phyloP scores from a whole-genome alignment of 2,797 vertebrate genomes.

The Rhynchotus rufescens region DNA sequence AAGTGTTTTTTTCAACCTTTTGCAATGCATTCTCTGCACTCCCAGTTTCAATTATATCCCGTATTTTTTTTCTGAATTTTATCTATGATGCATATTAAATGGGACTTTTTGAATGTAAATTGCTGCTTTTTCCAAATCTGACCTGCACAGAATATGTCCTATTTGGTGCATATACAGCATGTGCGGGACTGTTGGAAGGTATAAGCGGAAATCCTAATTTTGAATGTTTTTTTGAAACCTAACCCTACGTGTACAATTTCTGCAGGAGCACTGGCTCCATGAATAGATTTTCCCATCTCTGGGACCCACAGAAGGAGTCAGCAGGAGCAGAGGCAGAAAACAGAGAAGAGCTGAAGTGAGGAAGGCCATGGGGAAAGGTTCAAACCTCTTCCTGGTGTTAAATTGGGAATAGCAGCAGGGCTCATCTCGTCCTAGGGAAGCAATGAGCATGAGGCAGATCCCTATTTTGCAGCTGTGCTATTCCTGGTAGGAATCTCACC shows the following conservation, averaged over 20 bases:
- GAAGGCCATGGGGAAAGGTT: neutral
- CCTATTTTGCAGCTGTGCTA: neutral
- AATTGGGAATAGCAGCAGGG: rapidly evolving
- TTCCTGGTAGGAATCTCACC: neutral
- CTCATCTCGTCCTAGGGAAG: neutral
- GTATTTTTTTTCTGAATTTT: neutral
- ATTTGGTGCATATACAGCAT: neutral
- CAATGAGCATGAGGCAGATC: rapidly evolving
- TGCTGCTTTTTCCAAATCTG: neutral
- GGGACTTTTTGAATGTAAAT: neutral
- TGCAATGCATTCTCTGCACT: neutral
- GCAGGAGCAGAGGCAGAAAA: neutral
- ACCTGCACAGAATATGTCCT: neutral
- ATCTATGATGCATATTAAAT: neutral
- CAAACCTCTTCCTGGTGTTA: neutral
- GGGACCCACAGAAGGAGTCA: neutral
- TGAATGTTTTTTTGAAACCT: neutral
- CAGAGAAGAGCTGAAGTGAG: neutral
- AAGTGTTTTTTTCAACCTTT: neutral
- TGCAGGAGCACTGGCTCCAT: neutral
- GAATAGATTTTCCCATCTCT: neutral
- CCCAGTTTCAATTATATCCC: neutral
- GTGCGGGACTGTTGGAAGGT: neutral
- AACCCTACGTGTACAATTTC: rapidly evolving
- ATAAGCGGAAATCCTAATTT: neutral